Conservation (phyloP, 2,113 vertebrate genomes). For the Rissa tridactyla region DNA sequence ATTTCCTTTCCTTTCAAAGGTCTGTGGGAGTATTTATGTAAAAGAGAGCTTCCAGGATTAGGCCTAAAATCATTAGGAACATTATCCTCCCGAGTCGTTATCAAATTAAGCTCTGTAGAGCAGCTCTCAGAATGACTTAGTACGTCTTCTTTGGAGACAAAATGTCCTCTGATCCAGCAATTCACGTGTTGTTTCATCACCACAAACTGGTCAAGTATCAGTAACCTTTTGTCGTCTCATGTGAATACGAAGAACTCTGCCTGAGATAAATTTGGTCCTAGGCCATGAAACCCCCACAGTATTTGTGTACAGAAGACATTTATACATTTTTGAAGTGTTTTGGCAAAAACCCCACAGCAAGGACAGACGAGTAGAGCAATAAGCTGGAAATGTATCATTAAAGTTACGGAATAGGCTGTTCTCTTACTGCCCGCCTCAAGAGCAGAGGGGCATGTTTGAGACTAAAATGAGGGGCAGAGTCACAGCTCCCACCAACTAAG, state of each 20-base stretch:
- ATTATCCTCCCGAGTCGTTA: background rate
- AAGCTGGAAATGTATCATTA: background rate
- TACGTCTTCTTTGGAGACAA: background rate
- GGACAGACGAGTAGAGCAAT: background rate
- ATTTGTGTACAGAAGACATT: background rate
- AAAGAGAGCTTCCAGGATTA: background rate
- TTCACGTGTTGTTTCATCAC: background rate
- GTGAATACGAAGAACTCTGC: background rate
- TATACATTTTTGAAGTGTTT: slow-evolving; percentile 8
- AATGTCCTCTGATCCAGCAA: background rate
- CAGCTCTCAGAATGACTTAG: background rate
- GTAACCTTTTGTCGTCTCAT: background rate
- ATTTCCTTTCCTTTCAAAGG: background rate
- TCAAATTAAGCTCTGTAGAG: background rate
- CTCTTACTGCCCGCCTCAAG: background rate
- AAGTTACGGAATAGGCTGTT: background rate
- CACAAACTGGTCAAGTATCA: background rate
- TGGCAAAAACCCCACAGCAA: background rate
- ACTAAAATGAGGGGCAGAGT: background rate
- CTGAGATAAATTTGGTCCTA: background rate
- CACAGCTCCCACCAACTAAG: background rate
- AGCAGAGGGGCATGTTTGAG: background rate
- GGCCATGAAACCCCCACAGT: background rate
- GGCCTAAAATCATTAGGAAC: background rate
- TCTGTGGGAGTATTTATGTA: slow-evolving; percentile 20